phyloP scores from a whole-genome alignment of 2,797 vertebrate genomes.

The Stomatorhinus walkeri region DNA sequence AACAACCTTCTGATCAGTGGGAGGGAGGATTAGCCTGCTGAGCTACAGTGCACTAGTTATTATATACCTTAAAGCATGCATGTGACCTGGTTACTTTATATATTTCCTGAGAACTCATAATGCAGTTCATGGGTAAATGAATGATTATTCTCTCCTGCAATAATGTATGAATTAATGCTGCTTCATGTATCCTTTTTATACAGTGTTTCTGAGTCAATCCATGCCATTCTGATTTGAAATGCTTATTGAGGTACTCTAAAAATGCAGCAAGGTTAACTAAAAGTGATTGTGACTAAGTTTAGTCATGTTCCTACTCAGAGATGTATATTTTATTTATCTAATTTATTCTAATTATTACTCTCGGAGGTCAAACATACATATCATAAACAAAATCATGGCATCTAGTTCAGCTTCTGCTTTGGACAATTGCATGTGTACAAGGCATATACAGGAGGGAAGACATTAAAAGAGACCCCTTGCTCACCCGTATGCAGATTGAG shows the following conservation, averaged over 20 bases:
- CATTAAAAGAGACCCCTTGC: background rate
- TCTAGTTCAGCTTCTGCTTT: background rate
- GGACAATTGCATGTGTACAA: background rate
- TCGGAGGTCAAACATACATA: background rate
- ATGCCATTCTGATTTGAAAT: background rate
- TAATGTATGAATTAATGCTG: background rate
- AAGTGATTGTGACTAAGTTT: background rate
- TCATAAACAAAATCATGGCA: background rate
- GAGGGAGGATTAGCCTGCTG: background rate
- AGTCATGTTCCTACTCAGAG: background rate
- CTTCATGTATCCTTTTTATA: background rate
- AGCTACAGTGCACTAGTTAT: background rate
- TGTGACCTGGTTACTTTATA: background rate
- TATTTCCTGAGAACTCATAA: background rate
- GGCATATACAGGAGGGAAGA: background rate
- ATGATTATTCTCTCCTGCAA: background rate
- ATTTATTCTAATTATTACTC: background rate
- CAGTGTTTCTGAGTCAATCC: background rate
- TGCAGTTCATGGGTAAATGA: background rate
- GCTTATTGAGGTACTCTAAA: background rate
- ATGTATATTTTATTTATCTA: background rate
- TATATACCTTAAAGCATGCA: background rate
- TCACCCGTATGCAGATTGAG: constrained; percentile 52
- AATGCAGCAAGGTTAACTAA: background rate
- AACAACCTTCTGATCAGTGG: background rate